Evolutionary conservation across 2,113 vertebrate genomes (phyloP).

Genomic region (Orientallactaga bullata): DNA sequence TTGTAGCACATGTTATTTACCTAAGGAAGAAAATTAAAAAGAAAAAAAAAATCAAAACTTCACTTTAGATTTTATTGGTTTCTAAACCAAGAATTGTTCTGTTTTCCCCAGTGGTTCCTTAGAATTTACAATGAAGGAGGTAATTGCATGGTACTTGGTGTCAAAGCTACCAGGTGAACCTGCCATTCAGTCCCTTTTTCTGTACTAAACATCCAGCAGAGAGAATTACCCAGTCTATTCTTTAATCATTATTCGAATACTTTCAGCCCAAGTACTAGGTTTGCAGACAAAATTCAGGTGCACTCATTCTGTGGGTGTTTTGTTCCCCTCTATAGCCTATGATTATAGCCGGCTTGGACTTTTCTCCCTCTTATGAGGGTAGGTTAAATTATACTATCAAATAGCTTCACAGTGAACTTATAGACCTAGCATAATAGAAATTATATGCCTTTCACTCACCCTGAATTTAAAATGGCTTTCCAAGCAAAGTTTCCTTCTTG

Average conservation of each 20-base stretch:
- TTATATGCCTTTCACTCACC: neutral
- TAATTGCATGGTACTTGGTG: slow-evolving; percentile 16
- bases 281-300: slow-evolving; percentile 50
- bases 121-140: slow-evolving; percentile 4
- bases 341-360: slow-evolving; percentile 49
- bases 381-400: slow-evolving; percentile 67
- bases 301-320: slow-evolving; percentile 50
- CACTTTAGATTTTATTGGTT: neutral
- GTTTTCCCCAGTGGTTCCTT: neutral
- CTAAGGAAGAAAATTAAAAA: neutral
- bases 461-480: slow-evolving; percentile 34
- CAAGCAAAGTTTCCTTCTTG: slow-evolving; percentile 32
- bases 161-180: neutral
- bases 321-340: slow-evolving; percentile 21
- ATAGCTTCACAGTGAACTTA: slow-evolving; percentile 15
- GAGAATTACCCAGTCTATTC: slow-evolving; percentile 56
- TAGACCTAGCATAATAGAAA: neutral
- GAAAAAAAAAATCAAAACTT: neutral
- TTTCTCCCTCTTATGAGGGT: slow-evolving; percentile 2
- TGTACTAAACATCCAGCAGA: slow-evolving; percentile 50
- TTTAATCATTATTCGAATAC: slow-evolving; percentile 21
- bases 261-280: neutral
- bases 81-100: neutral
- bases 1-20: neutral
- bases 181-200: slow-evolving; percentile 11